Evolutionary conservation across 2,113 vertebrate species (phyloP).

Genomic region (Chauna torquata): DNA sequence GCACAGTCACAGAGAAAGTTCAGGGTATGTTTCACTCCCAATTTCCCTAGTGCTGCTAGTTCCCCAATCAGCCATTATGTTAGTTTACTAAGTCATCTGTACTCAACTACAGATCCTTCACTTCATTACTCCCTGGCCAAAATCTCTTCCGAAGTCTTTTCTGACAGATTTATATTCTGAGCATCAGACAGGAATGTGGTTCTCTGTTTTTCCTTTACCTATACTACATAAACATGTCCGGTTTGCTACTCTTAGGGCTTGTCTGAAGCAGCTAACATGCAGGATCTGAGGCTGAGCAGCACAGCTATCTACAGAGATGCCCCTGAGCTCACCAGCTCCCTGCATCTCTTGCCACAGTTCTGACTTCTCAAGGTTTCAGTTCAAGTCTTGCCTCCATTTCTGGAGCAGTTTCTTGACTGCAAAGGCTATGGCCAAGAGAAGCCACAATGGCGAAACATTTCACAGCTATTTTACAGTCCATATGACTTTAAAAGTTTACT

Average conservation of each 20-base stretch:
- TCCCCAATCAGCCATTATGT: slow-evolving; percentile 74
- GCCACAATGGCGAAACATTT: background rate
- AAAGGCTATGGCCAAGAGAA: background rate
- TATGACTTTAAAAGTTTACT: background rate
- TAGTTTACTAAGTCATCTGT: slow-evolving; percentile 76
- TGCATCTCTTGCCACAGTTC: background rate
- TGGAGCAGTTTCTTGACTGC: background rate
- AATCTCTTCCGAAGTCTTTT: slow-evolving; percentile 75
- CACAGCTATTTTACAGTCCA: fast-evolving
- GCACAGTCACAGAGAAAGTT: slow-evolving; percentile 18
- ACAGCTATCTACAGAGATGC: background rate
- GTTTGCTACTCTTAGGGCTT: background rate
- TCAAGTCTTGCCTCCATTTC: background rate
- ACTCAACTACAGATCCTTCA: slow-evolving; percentile 77
- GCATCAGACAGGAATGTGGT: slow-evolving; percentile 82
- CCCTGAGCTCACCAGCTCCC: background rate
- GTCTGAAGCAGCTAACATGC: background rate
- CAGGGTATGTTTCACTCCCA: slow-evolving; percentile 12
- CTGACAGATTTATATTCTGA: slow-evolving; percentile 85
- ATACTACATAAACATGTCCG: slow-evolving; percentile 83
- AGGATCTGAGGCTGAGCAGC: background rate
- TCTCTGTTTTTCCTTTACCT: slow-evolving; percentile 83
- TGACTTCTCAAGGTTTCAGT: background rate
- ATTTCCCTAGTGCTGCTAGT: slow-evolving; percentile 51
- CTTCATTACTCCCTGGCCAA: slow-evolving; percentile 79